These are phyloP conservation scores for Cabera pusaria DNA, from an alignment of 2,888 invertebrate genomes.

Conservation along the genomic window DNA sequence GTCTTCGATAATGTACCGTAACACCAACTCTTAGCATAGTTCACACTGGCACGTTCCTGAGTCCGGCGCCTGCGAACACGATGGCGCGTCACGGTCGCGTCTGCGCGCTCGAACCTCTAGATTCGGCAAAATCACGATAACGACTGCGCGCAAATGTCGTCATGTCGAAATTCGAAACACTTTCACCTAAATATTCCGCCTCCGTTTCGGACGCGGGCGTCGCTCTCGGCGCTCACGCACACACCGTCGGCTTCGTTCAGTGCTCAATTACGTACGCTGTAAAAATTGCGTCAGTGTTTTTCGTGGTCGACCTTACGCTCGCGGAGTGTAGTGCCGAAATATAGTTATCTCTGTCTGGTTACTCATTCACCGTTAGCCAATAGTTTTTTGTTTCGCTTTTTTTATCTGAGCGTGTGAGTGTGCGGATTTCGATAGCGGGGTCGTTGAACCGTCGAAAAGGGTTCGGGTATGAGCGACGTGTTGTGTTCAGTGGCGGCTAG, in stretches of 20 bases:
- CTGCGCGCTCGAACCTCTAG: slow-evolving; percentile 75
- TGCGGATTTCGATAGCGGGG: slow-evolving; percentile 82
- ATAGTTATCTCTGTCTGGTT: slow-evolving; percentile 78
- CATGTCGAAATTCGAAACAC: slow-evolving; percentile 84
- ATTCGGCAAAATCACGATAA: slow-evolving; percentile 83
- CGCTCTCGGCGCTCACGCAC: slow-evolving; percentile 81
- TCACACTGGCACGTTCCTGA: slow-evolving; percentile 56
- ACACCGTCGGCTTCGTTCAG: slow-evolving; percentile 67
- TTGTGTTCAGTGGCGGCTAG: slow-evolving; percentile 61
- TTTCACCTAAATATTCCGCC: slow-evolving; percentile 84
- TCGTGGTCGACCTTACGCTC: slow-evolving; percentile 77
- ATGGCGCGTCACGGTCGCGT: slow-evolving; percentile 51
- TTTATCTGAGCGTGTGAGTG: slow-evolving; percentile 78
- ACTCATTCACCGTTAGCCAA: slow-evolving; percentile 69
- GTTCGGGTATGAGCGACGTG: slow-evolving; percentile 68
- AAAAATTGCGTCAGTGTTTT: slow-evolving; percentile 84
- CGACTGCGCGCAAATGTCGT: slow-evolving; percentile 83
- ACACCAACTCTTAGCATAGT: slow-evolving; percentile 77
- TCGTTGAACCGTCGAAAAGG: slow-evolving; percentile 77
- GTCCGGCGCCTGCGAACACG: slow-evolving; percentile 61
- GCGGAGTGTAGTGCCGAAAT: slow-evolving; percentile 70
- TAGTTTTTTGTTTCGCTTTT: slow-evolving; percentile 74
- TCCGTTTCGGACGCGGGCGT: slow-evolving; percentile 82
- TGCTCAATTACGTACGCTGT: slow-evolving; percentile 80
- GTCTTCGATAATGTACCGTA: slow-evolving; percentile 63